Base-by-base conservation (phyloP, 2,888 invertebrate genomes). In the Allygus modestus region DNA sequence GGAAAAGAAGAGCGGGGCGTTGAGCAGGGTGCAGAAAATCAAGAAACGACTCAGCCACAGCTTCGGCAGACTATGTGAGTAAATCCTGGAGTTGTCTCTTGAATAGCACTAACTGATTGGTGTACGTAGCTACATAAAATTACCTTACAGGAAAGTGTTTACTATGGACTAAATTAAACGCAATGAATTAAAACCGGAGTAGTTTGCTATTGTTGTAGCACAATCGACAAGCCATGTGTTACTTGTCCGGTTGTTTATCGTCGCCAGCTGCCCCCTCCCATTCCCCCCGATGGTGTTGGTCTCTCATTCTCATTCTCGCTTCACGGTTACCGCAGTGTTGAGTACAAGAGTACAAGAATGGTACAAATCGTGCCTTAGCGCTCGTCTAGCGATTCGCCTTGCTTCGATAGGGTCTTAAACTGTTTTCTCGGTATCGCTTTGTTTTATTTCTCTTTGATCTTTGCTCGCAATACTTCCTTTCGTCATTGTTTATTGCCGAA, bases 31-130 rank as follows among this genome's bases (percentile, higher is more conserved):
- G 92, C 98, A 98, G 92, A 98, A 97, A 92, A 94, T 98, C 90
- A 96, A 97, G 92, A 97, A 98, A 93, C 94, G 98, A 91, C 94
- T 98, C 90, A 98, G 98, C 90, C 96, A 97, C 91, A 98, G 98
- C 92, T 98, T 98, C 92, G 98, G 98, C 91, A 94, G 98, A 94
- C 94, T 98, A 92, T 97, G 98, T 98, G 93, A 97, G 98, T 97
- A 15, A 37, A 69, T 15, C 23, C 4, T 37, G 7, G 11, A 37
- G 37, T 37, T 54, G 7, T 17, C 54, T 54, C 15, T 54, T 20
- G n/a, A n/a, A n/a, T n/a, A n/a, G n/a, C n/a, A n/a, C n/a, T n/a
- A n/a, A 43, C 11, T 9, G 46, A n/a, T n/a, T n/a, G n/a, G n/a
- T n/a, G n/a, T n/a, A n/a, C n/a, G n/a, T n/a, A n/a, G n/a, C n/a